Percentiles rank a stretch among this genome's conserved stretches.
Evolutionary conservation across 2,797 vertebrate genomes (phyloP).

Genomic region (Microchirus variegatus): DNA sequence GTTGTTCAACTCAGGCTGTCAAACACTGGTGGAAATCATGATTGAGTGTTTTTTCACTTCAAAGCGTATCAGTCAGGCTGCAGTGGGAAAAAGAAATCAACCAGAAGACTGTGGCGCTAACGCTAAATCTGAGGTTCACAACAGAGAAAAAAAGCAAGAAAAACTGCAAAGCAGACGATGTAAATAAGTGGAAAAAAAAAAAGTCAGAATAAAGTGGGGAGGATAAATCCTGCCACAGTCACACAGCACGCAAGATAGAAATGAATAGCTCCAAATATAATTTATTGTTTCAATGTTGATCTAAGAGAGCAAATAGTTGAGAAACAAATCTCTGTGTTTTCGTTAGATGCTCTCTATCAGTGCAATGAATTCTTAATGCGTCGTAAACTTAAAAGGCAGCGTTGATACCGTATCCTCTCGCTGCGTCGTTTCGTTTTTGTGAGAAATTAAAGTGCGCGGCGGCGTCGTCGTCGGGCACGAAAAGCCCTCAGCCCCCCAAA

Average conservation of each 20-base stretch:
- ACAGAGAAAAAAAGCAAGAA: background rate
- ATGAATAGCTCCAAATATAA: background rate
- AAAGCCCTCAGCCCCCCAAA: no score
- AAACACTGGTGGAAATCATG: conserved; percentile 36
- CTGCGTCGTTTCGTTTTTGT: conserved; percentile 44
- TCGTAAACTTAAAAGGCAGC: conserved; percentile 28
- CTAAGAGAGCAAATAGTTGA: no score
- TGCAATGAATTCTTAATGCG: conserved; percentile 5
- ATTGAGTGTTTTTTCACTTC: conserved; percentile 32
- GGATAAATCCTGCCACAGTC: background rate
- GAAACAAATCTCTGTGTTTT: no score
- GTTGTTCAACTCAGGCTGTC: conserved; percentile 41
- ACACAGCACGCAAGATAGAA: background rate
- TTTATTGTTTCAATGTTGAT: no score
- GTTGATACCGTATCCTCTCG: conserved; percentile 23
- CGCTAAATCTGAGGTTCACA: background rate
- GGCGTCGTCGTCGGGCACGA: no score
- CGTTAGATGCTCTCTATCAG: background rate
- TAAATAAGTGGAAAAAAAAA: no score
- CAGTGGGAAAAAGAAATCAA: background rate
- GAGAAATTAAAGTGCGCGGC: conserved; percentile 43
- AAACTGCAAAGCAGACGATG: background rate
- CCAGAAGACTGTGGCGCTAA: background rate
- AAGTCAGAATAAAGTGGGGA: background rate
- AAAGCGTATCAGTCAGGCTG: conserved; percentile 6